These are phyloP conservation scores for Acipenser transmontanus DNA, from an alignment of 2,797 vertebrate genomes.

Conservation along the genomic window DNA sequence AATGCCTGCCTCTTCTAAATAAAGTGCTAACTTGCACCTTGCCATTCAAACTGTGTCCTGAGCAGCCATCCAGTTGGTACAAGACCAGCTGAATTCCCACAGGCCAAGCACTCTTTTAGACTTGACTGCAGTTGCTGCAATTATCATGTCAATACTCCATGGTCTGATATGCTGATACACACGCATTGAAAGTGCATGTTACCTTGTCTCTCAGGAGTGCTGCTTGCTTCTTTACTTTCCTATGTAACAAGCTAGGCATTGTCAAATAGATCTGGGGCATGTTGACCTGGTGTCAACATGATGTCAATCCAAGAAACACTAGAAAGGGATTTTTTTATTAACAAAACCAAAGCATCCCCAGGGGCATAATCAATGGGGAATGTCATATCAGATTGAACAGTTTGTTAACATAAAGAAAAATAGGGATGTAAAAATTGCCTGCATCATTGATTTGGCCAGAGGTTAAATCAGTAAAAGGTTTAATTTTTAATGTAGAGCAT, in stretches of 20 bases:
- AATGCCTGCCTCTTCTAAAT: slow-evolving; percentile 80
- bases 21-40: slow-evolving; percentile 82
- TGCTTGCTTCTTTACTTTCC: slow-evolving; percentile 58
- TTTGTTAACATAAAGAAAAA: too few relatives aligned
- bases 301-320: too few relatives aligned
- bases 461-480: too few relatives aligned
- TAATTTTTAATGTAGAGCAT: too few relatives aligned
- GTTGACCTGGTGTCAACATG: too few relatives aligned
- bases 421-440: too few relatives aligned
- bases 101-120: slow-evolving; percentile 66
- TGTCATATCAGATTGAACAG: too few relatives aligned
- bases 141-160: slow-evolving; percentile 97
- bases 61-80: slow-evolving; percentile 91
- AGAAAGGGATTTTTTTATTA: too few relatives aligned
- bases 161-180: slow-evolving; percentile 77
- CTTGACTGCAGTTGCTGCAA: slow-evolving; percentile 82
- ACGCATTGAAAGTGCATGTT: slow-evolving; percentile 75
- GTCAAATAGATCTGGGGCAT: too few relatives aligned
- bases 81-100: slow-evolving; percentile 80
- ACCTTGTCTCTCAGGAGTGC: slow-evolving; percentile 67
- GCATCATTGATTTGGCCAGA: too few relatives aligned
- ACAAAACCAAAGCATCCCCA: too few relatives aligned
- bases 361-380: too few relatives aligned
- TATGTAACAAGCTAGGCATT: slow-evolving; percentile 26
- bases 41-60: slow-evolving; percentile 85